Evolutionary conservation across 2,797 vertebrate species (phyloP), one percentile per base, ranked within the genome.

Genomic region (Betta splendens): DNA sequence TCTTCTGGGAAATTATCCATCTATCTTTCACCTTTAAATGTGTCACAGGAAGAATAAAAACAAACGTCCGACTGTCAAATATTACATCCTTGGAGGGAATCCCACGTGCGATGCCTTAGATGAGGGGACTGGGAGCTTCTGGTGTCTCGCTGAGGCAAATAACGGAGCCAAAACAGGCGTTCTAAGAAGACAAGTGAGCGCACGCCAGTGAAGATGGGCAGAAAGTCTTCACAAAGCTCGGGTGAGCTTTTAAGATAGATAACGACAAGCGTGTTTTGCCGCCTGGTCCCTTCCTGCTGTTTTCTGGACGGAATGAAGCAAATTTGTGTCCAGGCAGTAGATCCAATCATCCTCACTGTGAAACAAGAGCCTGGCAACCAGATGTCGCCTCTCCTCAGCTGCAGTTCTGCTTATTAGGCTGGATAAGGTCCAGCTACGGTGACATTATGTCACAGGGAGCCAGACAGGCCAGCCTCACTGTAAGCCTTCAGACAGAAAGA

Each of bases 371-470:
- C 60, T 72, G 66, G 69, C 73, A 71, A 70, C 54, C 72, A 85
- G 64, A 88, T 78, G 77, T 77, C 77, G 60, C 49, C 64, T 59
- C 56, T 71, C 52, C 67, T 78, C 59, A 72, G 67, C 67, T 75
- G 72, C 58, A 62, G 62, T 72, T 74, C 59, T 79, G 75, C 78
- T 83, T 78, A 78, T 77, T 72, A 57, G 56, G 47, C 58, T 74
- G 79, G 73, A 81, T 60, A 20, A 74, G 70, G 66, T 69, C 73
- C 78, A 73, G 48, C 55, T 54, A 45, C 48, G 46, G 55, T 71
- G 62, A 77, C 77, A 82, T 78, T 75, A 68, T 64, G 71, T 77
- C 56, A 42, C 8, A 0, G 57, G 60, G 20, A 15, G 33, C 25
- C 50, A 55, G 67, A 62, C 58, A 69, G 55, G 29, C 59, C 59